These are phyloP conservation scores for Seladonia tumulorum DNA, from an alignment of 2,888 invertebrate genomes.

Conservation along the genomic window DNA sequence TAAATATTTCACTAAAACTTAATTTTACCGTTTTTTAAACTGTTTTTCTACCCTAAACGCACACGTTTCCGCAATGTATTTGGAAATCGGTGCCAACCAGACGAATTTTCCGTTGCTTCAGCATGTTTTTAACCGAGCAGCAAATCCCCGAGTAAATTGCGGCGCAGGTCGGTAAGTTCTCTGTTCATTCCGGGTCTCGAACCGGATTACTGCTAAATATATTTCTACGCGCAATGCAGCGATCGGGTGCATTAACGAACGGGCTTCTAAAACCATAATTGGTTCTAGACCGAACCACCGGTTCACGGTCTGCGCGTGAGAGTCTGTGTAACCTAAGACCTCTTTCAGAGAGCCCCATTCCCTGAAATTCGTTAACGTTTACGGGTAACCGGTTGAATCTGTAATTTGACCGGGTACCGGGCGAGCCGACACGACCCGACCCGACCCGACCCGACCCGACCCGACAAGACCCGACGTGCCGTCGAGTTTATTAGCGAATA, in stretches of 20 bases:
- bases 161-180: neutral
- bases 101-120: no score
- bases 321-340: neutral
- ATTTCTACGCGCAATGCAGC: neutral
- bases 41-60: no score
- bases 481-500: conserved; percentile 5
- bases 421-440: no score
- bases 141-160: neutral
- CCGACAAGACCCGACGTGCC: neutral
- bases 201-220: conserved; percentile 1
- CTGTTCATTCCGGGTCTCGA: neutral
- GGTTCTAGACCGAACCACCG: neutral
- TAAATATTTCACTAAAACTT: no score
- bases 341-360: neutral
- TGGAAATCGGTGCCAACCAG: no score
- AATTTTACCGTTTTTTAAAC: no score
- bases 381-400: neutral
- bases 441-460: neutral
- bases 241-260: neutral
- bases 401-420: neutral
- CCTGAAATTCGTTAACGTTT: neutral
- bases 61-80: no score
- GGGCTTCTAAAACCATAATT: neutral
- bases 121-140: no score
- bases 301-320: neutral